These are phyloP conservation scores for Oryctolagus cuniculus DNA, from an alignment of 2,113 vertebrate genomes.

Conservation along the genomic window DNA sequence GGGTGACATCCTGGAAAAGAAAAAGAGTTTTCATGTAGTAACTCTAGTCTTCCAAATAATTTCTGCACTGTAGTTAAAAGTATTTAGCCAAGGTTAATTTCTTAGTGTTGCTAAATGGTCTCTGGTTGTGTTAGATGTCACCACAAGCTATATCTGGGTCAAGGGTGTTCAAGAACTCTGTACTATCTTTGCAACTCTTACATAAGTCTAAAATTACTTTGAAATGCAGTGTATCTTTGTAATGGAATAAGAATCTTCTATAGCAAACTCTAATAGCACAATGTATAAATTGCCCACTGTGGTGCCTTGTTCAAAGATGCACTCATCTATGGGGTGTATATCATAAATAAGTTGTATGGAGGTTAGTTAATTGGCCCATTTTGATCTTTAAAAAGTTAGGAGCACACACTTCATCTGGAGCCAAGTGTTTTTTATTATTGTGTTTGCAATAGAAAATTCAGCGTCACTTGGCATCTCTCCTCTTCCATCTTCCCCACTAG, in stretches of 20 bases:
- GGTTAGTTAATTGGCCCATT: neutral
- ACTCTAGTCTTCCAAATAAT: neutral
- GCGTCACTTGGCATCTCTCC: neutral
- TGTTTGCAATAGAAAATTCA: conserved; percentile 15
- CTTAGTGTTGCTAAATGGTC: conserved; percentile 10
- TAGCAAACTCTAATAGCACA: neutral
- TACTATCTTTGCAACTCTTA: conserved; percentile 35
- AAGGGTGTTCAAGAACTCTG: neutral
- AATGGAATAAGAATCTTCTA: neutral
- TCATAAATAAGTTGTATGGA: neutral
- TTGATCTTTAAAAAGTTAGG: neutral
- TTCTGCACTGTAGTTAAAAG: neutral
- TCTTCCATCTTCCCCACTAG: neutral
- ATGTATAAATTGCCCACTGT: neutral
- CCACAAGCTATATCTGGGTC: neutral
- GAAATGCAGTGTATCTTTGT: neutral
- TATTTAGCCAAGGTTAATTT: neutral
- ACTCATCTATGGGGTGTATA: neutral
- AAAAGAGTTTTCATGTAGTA: neutral
- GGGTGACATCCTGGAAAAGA: neutral
- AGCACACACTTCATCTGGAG: neutral
- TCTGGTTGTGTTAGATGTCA: neutral
- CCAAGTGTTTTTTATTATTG: neutral
- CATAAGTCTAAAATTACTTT: conserved; percentile 34
- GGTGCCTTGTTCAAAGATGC: neutral